Percentiles rank a stretch among this genome's conserved stretches.
Conservation (phyloP, 30 jellyfish, hydroid and myxozoan genomes). For the Phacellophora camtschatica region DNA sequence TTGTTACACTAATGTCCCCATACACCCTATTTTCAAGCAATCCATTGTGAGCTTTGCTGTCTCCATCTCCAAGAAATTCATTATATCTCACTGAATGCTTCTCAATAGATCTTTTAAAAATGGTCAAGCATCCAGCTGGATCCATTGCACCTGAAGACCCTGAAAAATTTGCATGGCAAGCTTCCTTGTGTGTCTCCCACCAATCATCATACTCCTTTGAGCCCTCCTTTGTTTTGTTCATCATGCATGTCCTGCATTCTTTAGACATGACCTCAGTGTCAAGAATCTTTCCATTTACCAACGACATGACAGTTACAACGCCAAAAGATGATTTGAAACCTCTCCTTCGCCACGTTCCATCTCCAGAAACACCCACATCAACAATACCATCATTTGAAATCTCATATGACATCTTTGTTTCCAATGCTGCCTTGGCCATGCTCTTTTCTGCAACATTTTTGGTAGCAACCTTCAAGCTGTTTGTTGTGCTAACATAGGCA, state of each 20-base stretch:
- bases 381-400: background rate
- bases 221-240: background rate
- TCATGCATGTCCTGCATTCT: background rate
- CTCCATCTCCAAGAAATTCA: no score
- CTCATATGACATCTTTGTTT: background rate
- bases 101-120: background rate
- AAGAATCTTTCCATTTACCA: background rate
- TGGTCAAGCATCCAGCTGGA: no score
- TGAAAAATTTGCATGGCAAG: background rate
- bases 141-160: no score
- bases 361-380: slow-evolving; percentile 3
- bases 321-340: background rate
- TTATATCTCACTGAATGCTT: background rate
- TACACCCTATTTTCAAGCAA: background rate
- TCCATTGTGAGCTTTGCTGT: background rate
- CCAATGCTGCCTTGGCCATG: slow-evolving; percentile 1
- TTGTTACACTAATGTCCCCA: no score
- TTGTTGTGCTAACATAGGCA: no score
- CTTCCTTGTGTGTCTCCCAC: background rate
- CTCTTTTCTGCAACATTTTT: no score
- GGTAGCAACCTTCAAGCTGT: no score
- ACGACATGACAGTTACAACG: background rate
- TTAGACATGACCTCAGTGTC: slow-evolving; percentile 5
- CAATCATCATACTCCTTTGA: background rate
- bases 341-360: background rate